phyloP scores from a whole-genome alignment of 2,888 invertebrate species.

The Nomada ferruginata region DNA sequence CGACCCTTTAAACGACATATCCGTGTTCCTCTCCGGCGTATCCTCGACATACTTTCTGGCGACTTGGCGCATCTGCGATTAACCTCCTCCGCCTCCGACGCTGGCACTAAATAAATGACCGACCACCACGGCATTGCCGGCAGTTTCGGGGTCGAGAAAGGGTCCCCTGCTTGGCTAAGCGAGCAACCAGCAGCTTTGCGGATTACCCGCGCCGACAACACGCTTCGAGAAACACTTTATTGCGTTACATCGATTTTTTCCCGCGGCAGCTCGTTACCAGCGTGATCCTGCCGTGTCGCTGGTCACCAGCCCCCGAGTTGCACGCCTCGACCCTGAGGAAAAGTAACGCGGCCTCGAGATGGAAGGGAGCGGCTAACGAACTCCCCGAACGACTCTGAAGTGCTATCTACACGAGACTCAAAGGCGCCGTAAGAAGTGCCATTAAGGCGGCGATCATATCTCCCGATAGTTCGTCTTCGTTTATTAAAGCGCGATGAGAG shows the following conservation, averaged over 20 bases:
- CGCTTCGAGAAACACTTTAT: constrained; percentile 72
- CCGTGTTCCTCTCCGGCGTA: constrained; percentile 21
- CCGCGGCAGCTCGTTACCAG: constrained; percentile 64
- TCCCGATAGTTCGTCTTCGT: constrained; percentile 65
- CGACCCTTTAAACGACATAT: constrained; percentile 6
- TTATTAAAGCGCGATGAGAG: constrained; percentile 64
- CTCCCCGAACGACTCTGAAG: constrained; percentile 69
- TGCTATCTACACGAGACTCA: constrained; percentile 59
- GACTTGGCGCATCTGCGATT: constrained; percentile 79
- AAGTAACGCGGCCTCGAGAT: constrained; percentile 45
- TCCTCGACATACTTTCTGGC: constrained; percentile 70
- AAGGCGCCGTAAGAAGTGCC: constrained; percentile 66
- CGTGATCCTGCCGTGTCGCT: constrained; percentile 35
- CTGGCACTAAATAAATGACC: constrained; percentile 75
- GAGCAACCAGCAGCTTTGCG: constrained; percentile 48
- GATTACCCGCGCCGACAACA: constrained; percentile 76
- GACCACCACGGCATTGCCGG: constrained; percentile 39
- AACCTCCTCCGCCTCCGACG: constrained; percentile 63
- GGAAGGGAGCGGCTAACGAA: constrained; percentile 56
- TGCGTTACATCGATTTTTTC: constrained; percentile 80
- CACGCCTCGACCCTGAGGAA: constrained; percentile 17
- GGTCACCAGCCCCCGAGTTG: too few species aligned
- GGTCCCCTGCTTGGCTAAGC: constrained; percentile 62
- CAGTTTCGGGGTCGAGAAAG: constrained; percentile 51
- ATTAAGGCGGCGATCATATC: constrained; percentile 66